Evolutionary conservation across 2,113 vertebrate species (phyloP).

Genomic region (Grus americana): DNA sequence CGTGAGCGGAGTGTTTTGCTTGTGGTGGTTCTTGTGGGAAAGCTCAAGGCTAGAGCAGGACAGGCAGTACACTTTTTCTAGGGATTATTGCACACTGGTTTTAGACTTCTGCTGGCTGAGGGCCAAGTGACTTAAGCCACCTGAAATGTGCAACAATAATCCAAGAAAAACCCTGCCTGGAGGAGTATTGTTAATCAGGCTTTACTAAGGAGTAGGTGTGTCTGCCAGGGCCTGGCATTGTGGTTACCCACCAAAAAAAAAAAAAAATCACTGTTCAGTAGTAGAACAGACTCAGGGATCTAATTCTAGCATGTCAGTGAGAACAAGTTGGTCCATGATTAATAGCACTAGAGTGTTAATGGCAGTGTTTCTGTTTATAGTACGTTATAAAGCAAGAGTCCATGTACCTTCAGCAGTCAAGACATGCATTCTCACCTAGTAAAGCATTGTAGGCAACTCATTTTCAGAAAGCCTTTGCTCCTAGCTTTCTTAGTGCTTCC

Average conservation of each 20-base stretch:
- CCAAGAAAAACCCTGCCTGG: conserved; percentile 33
- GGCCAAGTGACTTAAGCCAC: conserved; percentile 24
- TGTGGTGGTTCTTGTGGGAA: background rate
- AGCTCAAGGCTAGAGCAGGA: background rate
- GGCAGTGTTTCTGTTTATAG: background rate
- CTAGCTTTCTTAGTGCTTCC: background rate
- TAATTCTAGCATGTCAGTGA: background rate
- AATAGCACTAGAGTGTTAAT: background rate
- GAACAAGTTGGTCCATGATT: background rate
- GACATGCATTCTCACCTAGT: background rate
- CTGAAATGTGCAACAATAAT: conserved; percentile 6
- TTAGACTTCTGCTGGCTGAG: background rate
- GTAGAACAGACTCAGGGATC: background rate
- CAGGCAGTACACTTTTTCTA: background rate
- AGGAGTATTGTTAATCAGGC: background rate
- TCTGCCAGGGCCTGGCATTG: background rate
- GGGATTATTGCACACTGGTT: background rate
- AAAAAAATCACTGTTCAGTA: background rate
- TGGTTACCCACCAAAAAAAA: background rate
- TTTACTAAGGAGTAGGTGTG: background rate
- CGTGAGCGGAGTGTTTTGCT: background rate
- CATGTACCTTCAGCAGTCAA: background rate
- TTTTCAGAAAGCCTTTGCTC: background rate
- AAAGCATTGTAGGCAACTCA: background rate
- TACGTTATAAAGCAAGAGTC: background rate